These are phyloP conservation scores for Apotomis betuletana DNA, from an alignment of 2,888 invertebrate species.

Conservation along the genomic window DNA sequence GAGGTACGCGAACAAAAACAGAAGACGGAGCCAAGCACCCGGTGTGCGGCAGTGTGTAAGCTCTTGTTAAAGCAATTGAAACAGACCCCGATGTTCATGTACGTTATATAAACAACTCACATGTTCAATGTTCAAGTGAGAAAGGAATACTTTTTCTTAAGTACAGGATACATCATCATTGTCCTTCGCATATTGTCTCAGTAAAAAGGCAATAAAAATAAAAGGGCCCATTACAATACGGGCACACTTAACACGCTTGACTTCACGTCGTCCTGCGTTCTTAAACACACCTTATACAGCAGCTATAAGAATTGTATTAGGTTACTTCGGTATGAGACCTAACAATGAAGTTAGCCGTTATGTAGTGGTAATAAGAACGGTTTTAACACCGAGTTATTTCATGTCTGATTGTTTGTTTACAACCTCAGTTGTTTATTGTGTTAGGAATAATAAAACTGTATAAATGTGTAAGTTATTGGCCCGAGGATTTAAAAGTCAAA, in stretches of 20 bases:
- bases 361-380: constrained; percentile 31
- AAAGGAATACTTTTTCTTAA: constrained; percentile 30
- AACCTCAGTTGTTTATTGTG: constrained; percentile 41
- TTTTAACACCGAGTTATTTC: constrained; percentile 34
- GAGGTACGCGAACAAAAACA: no score
- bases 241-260: constrained; percentile 30
- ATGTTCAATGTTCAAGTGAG: constrained; percentile 7
- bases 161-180: constrained; percentile 41
- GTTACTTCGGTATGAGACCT: constrained; percentile 15
- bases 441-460: constrained; percentile 40
- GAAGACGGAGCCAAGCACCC: no score
- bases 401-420: constrained; percentile 42
- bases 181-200: constrained; percentile 40
- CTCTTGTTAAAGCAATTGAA: background rate
- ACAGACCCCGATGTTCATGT: no score
- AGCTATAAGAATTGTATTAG: constrained; percentile 7
- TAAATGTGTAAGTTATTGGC: constrained; percentile 40
- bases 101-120: background rate
- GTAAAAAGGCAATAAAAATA: constrained; percentile 41
- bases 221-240: constrained; percentile 39
- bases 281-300: constrained; percentile 11
- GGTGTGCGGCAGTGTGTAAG: no score
- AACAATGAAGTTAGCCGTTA: constrained; percentile 25
- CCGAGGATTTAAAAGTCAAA: constrained; percentile 38
- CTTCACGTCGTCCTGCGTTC: constrained; percentile 6